Evolutionary conservation across 2,113 vertebrate genomes (phyloP), one percentile per base, ranked within the genome.

Genomic region (Sinocyclocheilus anophthalmus): DNA sequence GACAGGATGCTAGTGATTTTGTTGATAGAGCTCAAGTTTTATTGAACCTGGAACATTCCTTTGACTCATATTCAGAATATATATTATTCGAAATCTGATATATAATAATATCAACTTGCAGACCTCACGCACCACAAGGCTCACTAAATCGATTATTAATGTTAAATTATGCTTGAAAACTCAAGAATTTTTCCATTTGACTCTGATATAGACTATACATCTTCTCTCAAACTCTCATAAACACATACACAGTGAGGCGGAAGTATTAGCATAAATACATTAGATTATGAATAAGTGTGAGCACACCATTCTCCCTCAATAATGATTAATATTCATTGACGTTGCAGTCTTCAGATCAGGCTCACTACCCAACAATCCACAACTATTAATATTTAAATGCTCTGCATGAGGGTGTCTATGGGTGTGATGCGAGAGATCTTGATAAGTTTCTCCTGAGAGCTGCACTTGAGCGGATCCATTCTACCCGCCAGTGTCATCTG

Each of bases 351-450:
- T 76, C 87, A 89, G 91, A 88, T 87, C 88, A 87, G 80, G 81
- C 86, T 88, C 88, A 80, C 88, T 86, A 86, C 88, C 85, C 88
- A 84, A 84, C 87, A 88, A 88, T 90, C 85, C 89, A 88, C 86
- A 87, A 84, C 89, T 91, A 92, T 92, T 91, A 91, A 91, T 92
- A 92, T 92, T 91, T 90, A 92, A 91, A 90, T 90, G 88, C 87
- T 88, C 82, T 85, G 86, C 85, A 87, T 90, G 87, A 78, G 90
- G 55, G 90, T 88, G 85, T 88, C 88, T 92, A 89, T 89, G 89
- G 88, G 89, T 90, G 78, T 91, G 88, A 88, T 91, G 88, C 90
- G 91, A 88, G 86, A 87, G 88, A 91, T 90, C 89, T 88, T 88
- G 87, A 91, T 92, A 90, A 90, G 88, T 90, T 90, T 87, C 89